Evolutionary conservation across 2,113 vertebrate species (phyloP).

Genomic region (Eptatretus burgeri): DNA sequence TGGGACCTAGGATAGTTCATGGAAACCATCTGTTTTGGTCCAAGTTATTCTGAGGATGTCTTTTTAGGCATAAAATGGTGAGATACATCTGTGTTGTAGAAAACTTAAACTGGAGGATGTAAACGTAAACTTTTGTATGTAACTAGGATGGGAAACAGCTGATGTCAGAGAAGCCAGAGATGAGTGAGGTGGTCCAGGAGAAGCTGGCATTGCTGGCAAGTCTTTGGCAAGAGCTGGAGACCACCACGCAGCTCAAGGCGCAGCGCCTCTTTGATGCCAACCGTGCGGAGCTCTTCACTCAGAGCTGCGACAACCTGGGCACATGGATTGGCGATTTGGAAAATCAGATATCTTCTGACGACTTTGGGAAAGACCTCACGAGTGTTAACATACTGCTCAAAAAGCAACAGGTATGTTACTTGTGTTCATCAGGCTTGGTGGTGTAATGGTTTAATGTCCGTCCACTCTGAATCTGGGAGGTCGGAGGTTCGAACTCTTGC

Average conservation of each 20-base stretch:
- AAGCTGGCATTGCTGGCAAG: slow-evolving; percentile 39
- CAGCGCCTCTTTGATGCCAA: slow-evolving; percentile 86
- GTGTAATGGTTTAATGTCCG: neutral
- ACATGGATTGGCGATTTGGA: slow-evolving; percentile 63
- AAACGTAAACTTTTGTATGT: too few species aligned
- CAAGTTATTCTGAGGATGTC: too few species aligned
- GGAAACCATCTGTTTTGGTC: too few species aligned
- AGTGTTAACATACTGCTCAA: slow-evolving; percentile 85
- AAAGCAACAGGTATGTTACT: slow-evolving; percentile 52
- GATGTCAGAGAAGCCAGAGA: slow-evolving; percentile 75
- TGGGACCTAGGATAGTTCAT: too few species aligned
- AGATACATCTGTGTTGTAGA: too few species aligned
- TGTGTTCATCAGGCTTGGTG: neutral
- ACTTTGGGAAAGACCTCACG: slow-evolving; percentile 82
- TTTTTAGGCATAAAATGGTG: too few species aligned
- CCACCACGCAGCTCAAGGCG: slow-evolving; percentile 75
- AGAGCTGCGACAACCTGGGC: slow-evolving; percentile 75
- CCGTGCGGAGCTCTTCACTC: slow-evolving; percentile 78
- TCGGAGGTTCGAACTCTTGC: too few species aligned
- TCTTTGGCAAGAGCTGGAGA: slow-evolving; percentile 70
- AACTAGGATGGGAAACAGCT: slow-evolving; percentile 40
- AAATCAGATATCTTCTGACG: slow-evolving; percentile 73
- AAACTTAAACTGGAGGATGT: too few species aligned
- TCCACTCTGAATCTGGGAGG: neutral
- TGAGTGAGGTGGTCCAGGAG: slow-evolving; percentile 42